Conservation (phyloP, 30 jellyfish, hydroid and myxozoan genomes). For the Turritopsis dohrnii region DNA sequence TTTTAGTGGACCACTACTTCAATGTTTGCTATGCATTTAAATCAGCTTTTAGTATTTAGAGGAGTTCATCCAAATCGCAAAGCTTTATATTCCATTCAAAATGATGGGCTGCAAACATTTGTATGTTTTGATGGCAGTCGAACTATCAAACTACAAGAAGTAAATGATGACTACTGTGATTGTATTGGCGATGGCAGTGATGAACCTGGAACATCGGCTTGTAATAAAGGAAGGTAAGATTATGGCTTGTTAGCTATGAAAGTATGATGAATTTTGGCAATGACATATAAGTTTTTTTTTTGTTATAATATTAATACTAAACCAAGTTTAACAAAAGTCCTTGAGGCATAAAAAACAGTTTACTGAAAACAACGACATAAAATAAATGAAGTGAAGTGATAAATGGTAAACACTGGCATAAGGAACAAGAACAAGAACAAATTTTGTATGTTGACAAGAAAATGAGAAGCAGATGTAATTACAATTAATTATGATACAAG, state of each 20-base stretch:
- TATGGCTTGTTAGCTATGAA: neutral
- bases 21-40: neutral
- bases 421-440: too few species aligned
- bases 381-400: too few species aligned
- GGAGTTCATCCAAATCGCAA: slow-evolving; percentile 9
- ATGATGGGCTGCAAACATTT: neutral
- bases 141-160: neutral
- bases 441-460: too few species aligned
- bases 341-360: too few species aligned
- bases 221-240: slow-evolving; percentile 65
- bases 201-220: slow-evolving; percentile 90
- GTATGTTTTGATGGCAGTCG: neutral
- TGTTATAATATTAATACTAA: too few species aligned
- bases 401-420: too few species aligned
- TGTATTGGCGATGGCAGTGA: slow-evolving; percentile 75
- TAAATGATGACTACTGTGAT: slow-evolving; percentile 81
- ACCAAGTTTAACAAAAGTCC: too few species aligned
- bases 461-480: too few species aligned
- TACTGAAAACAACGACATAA: too few species aligned
- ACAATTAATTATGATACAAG: too few species aligned
- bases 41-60: neutral
- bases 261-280: neutral
- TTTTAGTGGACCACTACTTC: neutral
- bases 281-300: neutral
- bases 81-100: neutral